These are phyloP conservation scores for Mareca strepera DNA, from an alignment of 2,797 vertebrate genomes.

Conservation along the genomic window DNA sequence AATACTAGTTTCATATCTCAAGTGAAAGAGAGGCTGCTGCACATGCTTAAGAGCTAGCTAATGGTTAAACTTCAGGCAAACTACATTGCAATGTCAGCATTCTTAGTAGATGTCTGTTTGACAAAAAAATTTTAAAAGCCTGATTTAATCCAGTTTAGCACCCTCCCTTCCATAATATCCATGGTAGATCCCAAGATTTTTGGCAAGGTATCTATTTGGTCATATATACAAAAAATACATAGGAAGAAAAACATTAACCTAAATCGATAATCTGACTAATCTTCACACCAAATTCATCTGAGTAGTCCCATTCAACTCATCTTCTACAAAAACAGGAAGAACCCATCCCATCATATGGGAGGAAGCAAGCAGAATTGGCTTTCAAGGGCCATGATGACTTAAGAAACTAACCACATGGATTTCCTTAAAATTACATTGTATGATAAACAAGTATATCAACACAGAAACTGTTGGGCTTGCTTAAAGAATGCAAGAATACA, in stretches of 20 bases:
- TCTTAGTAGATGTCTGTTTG: neutral
- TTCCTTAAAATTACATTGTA: neutral
- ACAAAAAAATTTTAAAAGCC: neutral
- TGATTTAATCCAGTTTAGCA: neutral
- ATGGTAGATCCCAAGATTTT: neutral
- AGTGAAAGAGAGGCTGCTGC: neutral
- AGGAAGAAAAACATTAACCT: neutral
- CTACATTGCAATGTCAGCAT: neutral
- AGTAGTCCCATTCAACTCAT: neutral
- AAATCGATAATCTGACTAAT: neutral
- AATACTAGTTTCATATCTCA: neutral
- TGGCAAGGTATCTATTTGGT: neutral
- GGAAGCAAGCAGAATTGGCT: neutral
- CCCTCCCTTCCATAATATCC: neutral
- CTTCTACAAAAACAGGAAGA: neutral
- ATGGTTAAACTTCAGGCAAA: slow-evolving; percentile 18
- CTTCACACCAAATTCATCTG: neutral
- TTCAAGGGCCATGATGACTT: neutral
- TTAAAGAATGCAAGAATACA: neutral
- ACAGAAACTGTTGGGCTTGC: neutral
- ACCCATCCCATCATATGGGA: neutral
- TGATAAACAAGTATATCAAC: neutral
- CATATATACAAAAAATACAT: neutral
- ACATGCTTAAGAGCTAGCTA: neutral
- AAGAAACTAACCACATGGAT: neutral